A percentile compares a stretch with the other conserved stretches of the same genome.
Conservation (phyloP, 92 coral and sea anemone species). For the Epizoanthus rinbou region DNA sequence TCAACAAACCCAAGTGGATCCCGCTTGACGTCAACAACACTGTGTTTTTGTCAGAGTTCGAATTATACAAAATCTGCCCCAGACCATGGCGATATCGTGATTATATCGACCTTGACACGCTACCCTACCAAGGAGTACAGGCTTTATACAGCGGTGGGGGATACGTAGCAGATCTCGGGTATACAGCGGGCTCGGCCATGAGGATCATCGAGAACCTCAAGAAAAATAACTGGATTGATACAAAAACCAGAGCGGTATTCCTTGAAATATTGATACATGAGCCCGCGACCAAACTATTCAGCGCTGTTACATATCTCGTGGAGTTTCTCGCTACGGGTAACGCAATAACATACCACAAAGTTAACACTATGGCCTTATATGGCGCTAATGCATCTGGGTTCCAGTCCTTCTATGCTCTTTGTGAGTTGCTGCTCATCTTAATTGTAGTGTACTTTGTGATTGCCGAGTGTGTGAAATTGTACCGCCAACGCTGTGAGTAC, state of each 20-base stretch:
- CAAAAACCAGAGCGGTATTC: conserved; percentile 88
- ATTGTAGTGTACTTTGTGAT: conserved; percentile 73
- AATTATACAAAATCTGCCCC: conserved; percentile 76
- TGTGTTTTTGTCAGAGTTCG: conserved; percentile 61
- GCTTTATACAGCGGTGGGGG: conserved; percentile 85
- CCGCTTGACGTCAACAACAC: conserved; percentile 64
- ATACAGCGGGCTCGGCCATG: conserved; percentile 77
- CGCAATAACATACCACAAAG: conserved; percentile 62
- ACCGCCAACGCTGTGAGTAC: conserved; percentile 69
- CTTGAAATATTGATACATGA: conserved; percentile 85
- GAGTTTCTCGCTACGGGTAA: conserved; percentile 86
- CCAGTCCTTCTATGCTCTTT: conserved; percentile 74
- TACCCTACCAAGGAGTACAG: conserved; percentile 56
- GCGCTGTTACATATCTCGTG: conserved; percentile 80
- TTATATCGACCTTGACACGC: conserved; percentile 59
- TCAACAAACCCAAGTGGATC: conserved; percentile 77
- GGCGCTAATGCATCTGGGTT: conserved; percentile 75
- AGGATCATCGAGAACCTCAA: conserved; percentile 73
- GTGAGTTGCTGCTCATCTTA: conserved; percentile 81
- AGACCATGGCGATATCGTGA: conserved; percentile 83
- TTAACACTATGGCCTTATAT: conserved; percentile 84
- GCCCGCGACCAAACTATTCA: conserved; percentile 85
- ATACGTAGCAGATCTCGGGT: conserved; percentile 92
- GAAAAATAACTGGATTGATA: conserved; percentile 84
- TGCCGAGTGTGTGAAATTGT: conserved; percentile 77